Percentiles rank a stretch among this genome's conserved stretches.
Evolutionary conservation across 2,888 invertebrate genomes (phyloP).

Genomic region (Gerris lacustris): DNA sequence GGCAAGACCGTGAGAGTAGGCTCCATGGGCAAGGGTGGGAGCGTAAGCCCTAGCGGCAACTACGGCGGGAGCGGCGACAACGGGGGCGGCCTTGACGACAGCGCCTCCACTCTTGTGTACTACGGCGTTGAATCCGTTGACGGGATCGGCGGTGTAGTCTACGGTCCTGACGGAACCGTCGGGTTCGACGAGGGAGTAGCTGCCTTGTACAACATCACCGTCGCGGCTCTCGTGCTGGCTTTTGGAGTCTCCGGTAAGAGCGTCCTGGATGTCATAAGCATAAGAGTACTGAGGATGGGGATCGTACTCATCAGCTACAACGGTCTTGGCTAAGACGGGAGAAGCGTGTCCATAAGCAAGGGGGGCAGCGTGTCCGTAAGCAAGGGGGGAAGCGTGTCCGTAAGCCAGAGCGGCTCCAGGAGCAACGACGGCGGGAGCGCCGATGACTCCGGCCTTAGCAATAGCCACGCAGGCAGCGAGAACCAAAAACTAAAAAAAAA

Average conservation of each 20-base stretch:
- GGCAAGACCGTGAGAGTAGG: not conserved
- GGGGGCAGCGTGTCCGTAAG: slow-evolving; percentile 14
- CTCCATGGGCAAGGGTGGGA: not conserved
- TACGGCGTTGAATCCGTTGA: slow-evolving; percentile 30
- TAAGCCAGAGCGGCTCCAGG: too few species aligned
- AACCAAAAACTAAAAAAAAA: not conserved
- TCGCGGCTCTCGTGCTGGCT: slow-evolving; percentile 28
- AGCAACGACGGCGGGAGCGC: too few species aligned
- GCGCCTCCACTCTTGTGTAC: slow-evolving; percentile 26
- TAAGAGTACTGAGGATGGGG: slow-evolving; percentile 28
- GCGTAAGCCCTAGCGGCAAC: not conserved
- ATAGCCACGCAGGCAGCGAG: not conserved
- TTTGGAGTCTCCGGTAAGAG: slow-evolving; percentile 29
- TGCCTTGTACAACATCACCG: slow-evolving; percentile 29
- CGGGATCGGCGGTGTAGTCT: slow-evolving; percentile 18
- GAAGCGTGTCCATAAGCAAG: slow-evolving; percentile 15
- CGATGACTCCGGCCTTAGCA: not conserved
- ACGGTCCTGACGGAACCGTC: slow-evolving; percentile 27
- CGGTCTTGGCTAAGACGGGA: slow-evolving; percentile 20
- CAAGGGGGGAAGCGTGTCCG: slow-evolving; percentile 11
- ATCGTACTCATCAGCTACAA: slow-evolving; percentile 27
- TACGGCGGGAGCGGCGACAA: slow-evolving; percentile 7
- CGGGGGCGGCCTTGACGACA: slow-evolving; percentile 20
- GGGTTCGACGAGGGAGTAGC: slow-evolving; percentile 29
- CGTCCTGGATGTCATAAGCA: slow-evolving; percentile 28